Evolutionary conservation across 2,797 vertebrate genomes (phyloP).

Genomic region (Monodelphis domestica): DNA sequence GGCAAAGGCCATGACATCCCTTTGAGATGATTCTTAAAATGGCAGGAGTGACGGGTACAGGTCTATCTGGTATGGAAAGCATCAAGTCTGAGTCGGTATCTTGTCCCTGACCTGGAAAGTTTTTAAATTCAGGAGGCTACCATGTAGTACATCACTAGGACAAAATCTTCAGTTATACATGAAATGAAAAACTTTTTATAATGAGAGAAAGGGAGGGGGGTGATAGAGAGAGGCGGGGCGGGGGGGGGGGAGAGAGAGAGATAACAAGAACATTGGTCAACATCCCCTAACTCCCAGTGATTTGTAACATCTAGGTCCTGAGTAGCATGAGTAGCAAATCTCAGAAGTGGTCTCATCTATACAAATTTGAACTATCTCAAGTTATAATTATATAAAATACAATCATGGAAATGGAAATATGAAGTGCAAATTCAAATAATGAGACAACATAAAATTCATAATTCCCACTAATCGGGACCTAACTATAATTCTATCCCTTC

Average conservation of each 20-base stretch:
- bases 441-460: neutral
- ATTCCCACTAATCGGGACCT: neutral
- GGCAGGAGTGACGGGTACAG: neutral
- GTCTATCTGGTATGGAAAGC: neutral
- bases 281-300: neutral
- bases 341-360: neutral
- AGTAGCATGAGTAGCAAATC: neutral
- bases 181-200: neutral
- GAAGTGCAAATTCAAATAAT: neutral
- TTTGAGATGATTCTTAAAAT: neutral
- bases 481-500: neutral
- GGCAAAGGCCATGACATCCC: neutral
- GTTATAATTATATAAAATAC: neutral
- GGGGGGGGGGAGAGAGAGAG: no score
- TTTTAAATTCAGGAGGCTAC: neutral
- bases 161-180: neutral
- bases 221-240: no score
- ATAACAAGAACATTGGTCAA: neutral
- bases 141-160: neutral
- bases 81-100: neutral
- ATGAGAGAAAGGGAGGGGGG: no score
- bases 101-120: neutral
- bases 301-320: neutral
- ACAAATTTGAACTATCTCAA: neutral
- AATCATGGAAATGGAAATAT: neutral